Base-by-base conservation (phyloP, 2,888 invertebrate genomes). In the Syritta pipiens region DNA sequence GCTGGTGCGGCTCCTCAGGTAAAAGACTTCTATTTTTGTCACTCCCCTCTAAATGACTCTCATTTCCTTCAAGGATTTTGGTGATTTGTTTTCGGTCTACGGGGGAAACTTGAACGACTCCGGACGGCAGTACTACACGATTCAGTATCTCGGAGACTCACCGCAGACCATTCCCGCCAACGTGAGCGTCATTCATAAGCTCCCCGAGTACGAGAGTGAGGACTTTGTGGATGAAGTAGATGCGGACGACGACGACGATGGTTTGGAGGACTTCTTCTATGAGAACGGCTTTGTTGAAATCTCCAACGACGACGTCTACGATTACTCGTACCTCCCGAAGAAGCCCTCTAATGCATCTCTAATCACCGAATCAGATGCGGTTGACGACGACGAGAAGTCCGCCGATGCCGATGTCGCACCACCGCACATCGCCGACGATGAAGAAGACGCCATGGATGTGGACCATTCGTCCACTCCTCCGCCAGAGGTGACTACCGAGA, bases 221-320 rank as follows among this genome's bases (percentile, higher is more conserved):
- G 51, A 59, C 26, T 26, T 44, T 26, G 74, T 44, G 3, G 46
- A 49, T 6, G 44, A 49, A 14, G 1, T 17, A 28, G 49, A 17
- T 7, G 51, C 22, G 2, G 60, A 35, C 30, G 22, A 10, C 1
- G 14, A 20, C 9, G 63, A 71, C 24, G 69, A 51, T 1, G 51
- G 32, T 3, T 19, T 62, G 48, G 49, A 62, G 6, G 65, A 74
- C 12, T 57, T 72, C 20, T 67, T 62, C 14, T 72, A 72, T 22
- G 49, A 62, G 9, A 79, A 79, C 12, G 74, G 67, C 2, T 63
- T 79, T 5, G 60, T 68, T 0, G 72, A 49, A 37, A 37, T 74
- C 30, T 42, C n/a, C 22, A 57, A 74, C 55, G 79, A 79, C 28
- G 57, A 62, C 28, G 48, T 49, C 0, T 48, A 44, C 9, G 62